Evolutionary conservation across 2,888 invertebrate genomes (phyloP), one percentile per base, ranked within the genome.

Genomic region (Apamea anceps): DNA sequence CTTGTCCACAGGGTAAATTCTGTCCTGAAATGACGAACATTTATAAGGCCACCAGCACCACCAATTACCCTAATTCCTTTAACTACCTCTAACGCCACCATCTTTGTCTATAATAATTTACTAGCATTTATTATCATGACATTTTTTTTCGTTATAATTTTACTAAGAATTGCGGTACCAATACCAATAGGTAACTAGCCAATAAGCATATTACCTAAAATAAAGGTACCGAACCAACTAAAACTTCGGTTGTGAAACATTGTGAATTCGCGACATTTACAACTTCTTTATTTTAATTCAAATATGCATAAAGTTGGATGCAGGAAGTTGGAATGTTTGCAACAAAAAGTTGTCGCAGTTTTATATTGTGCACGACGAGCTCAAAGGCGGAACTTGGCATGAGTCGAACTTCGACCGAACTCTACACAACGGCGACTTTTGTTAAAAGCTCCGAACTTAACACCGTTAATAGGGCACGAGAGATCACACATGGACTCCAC

Each of bases 1-100:
- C 82, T 91, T 94, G 67, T 93, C 86, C 0, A 86, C 89, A 0
- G 94, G 93, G 81, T 89, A 95, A 79, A 96, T 93, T 81, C 81
- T 92, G 76, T 96, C 96, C 96, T 96, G 91, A 42, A 93, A 92
- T 57, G 51, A 65, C 2, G 2, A 67, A 51, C 7, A 54, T 13
- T 15, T 48, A 72, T 79, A 62, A 71, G 54, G 7, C 3, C 4
- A 42, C 13, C 10, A 54, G 18, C 57, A 48, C 21, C 37, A 66
- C 32, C n/a, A 45, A 45, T 5, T 10, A 32, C 28, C 42, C 18
- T 28, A 10, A n/a, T 12, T 12, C 10, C 51, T 32, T 13, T 10
- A 48, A 6, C 21, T n/a, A n/a, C n/a, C n/a, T n/a, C 32, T 32
- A 32, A 32, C 32, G 32, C 32, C 37, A 12, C n/a, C n/a, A n/a